phyloP scores from a whole-genome alignment of 2,797 vertebrate species.

The Prionace glauca region DNA sequence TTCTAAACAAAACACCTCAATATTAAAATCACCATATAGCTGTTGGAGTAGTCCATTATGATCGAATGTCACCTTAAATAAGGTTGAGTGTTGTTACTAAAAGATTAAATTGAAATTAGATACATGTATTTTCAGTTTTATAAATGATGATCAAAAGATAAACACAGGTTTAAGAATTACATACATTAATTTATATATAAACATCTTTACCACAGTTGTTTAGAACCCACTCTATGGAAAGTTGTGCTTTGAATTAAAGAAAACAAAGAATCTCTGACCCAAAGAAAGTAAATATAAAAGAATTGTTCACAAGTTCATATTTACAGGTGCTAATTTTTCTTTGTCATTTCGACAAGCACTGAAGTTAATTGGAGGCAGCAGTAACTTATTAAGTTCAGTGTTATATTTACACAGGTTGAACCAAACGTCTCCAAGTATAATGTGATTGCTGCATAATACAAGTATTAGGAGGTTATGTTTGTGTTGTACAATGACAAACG shows the following conservation, averaged over 20 bases:
- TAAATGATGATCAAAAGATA: too few species aligned
- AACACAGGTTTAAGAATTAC: not conserved
- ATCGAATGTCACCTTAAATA: not conserved
- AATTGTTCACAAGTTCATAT: not conserved
- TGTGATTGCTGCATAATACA: not conserved
- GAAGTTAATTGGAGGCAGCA: not conserved
- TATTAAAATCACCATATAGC: not conserved
- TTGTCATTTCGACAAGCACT: not conserved
- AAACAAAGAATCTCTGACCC: not conserved
- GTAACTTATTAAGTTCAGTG: slow-evolving; percentile 10
- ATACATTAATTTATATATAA: too few species aligned
- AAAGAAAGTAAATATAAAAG: not conserved
- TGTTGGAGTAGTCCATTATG: not conserved
- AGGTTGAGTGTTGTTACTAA: not conserved
- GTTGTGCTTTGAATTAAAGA: not conserved
- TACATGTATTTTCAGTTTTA: not conserved
- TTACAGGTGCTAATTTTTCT: not conserved
- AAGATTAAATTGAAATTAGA: not conserved
- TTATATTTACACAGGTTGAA: not conserved
- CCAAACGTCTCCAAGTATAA: not conserved
- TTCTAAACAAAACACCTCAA: not conserved
- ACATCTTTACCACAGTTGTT: not conserved
- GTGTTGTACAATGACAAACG: not conserved
- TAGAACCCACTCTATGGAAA: not conserved
- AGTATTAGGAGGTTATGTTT: not conserved